Evolutionary conservation across 2,888 invertebrate species (phyloP).

Genomic region (Acronicta leporina): DNA sequence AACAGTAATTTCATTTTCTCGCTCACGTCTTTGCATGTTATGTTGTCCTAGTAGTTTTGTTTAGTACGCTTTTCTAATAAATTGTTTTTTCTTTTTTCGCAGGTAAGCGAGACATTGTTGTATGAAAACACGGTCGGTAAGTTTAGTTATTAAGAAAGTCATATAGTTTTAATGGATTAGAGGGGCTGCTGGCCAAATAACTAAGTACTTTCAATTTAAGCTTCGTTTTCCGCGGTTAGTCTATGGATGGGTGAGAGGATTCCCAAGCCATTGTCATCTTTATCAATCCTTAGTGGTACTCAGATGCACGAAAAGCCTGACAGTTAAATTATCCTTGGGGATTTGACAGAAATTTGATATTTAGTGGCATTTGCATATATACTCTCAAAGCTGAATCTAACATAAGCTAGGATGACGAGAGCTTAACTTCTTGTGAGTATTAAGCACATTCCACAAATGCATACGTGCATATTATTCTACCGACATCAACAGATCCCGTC

Average conservation of each 20-base stretch:
- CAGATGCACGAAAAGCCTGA: too few species aligned
- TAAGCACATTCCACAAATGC: constrained; percentile 14
- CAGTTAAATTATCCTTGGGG: too few species aligned
- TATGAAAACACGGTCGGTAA: constrained; percentile 32
- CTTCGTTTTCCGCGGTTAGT: too few species aligned
- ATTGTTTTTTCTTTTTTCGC: constrained; percentile 60
- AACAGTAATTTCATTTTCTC: constrained; percentile 37
- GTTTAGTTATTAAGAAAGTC: constrained; percentile 19
- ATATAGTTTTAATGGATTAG: background rate
- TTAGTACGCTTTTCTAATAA: constrained; percentile 36
- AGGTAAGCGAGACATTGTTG: constrained; percentile 70
- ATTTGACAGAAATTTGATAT: too few species aligned
- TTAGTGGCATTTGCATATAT: too few species aligned
- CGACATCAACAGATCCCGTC: constrained; percentile 10
- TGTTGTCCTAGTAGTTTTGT: constrained; percentile 52
- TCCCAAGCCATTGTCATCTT: too few species aligned
- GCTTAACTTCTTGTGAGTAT: background rate
- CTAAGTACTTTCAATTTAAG: too few species aligned
- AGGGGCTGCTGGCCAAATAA: too few species aligned
- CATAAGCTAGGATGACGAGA: too few species aligned
- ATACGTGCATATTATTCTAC: background rate
- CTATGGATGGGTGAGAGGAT: too few species aligned
- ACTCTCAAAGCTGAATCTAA: too few species aligned
- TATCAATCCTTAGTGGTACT: too few species aligned
- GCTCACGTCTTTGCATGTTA: constrained; percentile 59